A percentile compares a stretch with the other conserved stretches of the same genome.
Conservation (phyloP, 35 echinoderm and acorn worm genomes). For the Stichopus chloronotus region DNA sequence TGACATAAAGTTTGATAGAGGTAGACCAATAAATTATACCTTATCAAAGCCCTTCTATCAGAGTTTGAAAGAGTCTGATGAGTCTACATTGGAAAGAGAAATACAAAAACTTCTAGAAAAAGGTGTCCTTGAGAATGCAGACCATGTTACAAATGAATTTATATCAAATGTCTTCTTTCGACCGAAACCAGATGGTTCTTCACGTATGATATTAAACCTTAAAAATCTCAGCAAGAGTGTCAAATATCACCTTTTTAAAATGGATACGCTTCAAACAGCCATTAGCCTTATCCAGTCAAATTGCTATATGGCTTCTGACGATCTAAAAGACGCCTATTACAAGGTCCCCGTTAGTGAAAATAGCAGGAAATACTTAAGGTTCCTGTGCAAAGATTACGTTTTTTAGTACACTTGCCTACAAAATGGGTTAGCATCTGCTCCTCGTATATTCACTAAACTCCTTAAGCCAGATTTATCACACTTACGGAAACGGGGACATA, state of each 20-base stretch:
- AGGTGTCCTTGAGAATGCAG: constrained; percentile 14
- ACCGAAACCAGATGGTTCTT: constrained; percentile 51
- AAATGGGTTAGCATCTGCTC: constrained; percentile 59
- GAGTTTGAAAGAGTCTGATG: constrained; percentile 11
- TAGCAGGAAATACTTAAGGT: constrained; percentile 36
- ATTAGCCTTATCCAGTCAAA: constrained; percentile 11
- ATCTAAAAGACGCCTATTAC: constrained; percentile 51
- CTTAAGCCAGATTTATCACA: constrained; percentile 25
- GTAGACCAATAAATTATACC: not conserved
- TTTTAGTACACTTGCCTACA: constrained; percentile 60
- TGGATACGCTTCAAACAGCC: constrained; percentile 39
- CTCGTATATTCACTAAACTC: constrained; percentile 30
- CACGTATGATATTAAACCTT: constrained; percentile 59
- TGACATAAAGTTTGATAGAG: constrained; percentile 20
- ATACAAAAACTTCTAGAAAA: constrained; percentile 9
- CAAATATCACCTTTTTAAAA: constrained; percentile 62
- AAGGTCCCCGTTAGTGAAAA: not conserved
- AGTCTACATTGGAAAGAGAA: not conserved
- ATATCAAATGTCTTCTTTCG: constrained; percentile 33
- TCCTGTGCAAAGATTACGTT: constrained; percentile 3
- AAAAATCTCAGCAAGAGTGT: constrained; percentile 43
- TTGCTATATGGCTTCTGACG: constrained; percentile 40
- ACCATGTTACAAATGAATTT: not conserved
- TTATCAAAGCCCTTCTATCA: not conserved
- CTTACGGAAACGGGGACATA: not conserved